Percentiles rank a stretch among this genome's conserved stretches.
Evolutionary conservation across 2,888 invertebrate species (phyloP).

Genomic region (Macrophya alboannulata): DNA sequence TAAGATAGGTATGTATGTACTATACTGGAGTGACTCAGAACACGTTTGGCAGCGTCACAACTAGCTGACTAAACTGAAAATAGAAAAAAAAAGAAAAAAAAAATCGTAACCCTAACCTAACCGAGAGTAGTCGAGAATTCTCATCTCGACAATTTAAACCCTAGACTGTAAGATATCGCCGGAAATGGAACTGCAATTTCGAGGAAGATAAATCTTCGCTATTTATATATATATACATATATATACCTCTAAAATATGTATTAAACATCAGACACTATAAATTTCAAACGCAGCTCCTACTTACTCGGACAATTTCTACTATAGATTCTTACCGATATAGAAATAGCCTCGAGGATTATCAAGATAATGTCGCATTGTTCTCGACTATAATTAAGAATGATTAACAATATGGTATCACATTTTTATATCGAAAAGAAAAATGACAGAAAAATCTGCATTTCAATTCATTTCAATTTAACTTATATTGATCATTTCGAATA

Average conservation of each 20-base stretch:
- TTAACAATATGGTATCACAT: background rate
- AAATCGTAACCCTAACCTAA: background rate
- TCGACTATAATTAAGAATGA: background rate
- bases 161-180: conserved; percentile 44
- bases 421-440: background rate
- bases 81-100: conserved; percentile 45
- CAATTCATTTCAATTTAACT: background rate
- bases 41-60: conserved; percentile 65
- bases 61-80: conserved; percentile 67
- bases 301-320: background rate
- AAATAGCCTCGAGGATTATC: background rate
- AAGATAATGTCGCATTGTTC: background rate
- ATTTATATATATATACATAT: conserved; percentile 10
- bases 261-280: conserved; percentile 14
- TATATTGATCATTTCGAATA: background rate
- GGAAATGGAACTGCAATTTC: conserved; percentile 44
- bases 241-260: background rate
- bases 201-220: conserved; percentile 23
- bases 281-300: background rate
- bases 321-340: background rate
- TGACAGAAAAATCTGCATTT: background rate
- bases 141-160: conserved; percentile 40
- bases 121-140: background rate
- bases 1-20: background rate
- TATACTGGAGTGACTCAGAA: conserved; percentile 64